Conservation (phyloP, 2,797 vertebrate genomes). For the Darevskia nairensis region DNA sequence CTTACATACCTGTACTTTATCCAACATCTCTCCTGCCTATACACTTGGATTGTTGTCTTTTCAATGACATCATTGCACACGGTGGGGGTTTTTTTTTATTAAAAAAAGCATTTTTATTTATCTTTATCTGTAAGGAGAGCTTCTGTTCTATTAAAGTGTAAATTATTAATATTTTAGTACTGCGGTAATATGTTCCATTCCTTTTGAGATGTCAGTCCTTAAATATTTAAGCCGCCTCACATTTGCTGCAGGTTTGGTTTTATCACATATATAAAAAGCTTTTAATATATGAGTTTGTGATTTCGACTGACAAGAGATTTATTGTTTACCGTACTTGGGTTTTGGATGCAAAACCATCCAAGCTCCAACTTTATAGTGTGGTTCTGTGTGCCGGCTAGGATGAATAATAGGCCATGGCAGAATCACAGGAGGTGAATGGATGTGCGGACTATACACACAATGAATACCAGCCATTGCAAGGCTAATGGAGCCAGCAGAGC, state of each 20-base stretch:
- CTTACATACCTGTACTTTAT: not conserved
- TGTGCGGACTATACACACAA: constrained; percentile 3
- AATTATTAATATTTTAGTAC: constrained; percentile 10
- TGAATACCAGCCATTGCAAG: not conserved
- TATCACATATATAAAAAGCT: constrained; percentile 33
- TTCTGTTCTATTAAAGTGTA: constrained; percentile 36
- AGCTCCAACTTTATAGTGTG: not conserved
- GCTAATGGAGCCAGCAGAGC: not conserved
- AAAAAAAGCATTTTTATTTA: constrained; percentile 20
- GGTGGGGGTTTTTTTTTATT: not conserved
- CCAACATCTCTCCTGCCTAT: not conserved
- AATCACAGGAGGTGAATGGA: not conserved
- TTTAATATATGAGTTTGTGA: constrained; percentile 4
- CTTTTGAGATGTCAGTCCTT: not conserved
- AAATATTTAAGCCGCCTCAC: constrained; percentile 5
- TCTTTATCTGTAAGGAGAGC: constrained; percentile 8
- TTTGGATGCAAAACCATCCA: constrained; percentile 20
- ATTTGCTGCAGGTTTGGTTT: constrained; percentile 33
- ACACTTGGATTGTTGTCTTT: not conserved
- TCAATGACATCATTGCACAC: not conserved
- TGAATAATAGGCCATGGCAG: not conserved
- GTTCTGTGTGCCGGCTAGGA: not conserved
- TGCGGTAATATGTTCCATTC: not conserved
- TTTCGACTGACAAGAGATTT: constrained; percentile 34
- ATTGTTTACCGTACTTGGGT: constrained; percentile 23